phyloP scores from a whole-genome alignment of 2,888 invertebrate species.

The Noctua janthe region DNA sequence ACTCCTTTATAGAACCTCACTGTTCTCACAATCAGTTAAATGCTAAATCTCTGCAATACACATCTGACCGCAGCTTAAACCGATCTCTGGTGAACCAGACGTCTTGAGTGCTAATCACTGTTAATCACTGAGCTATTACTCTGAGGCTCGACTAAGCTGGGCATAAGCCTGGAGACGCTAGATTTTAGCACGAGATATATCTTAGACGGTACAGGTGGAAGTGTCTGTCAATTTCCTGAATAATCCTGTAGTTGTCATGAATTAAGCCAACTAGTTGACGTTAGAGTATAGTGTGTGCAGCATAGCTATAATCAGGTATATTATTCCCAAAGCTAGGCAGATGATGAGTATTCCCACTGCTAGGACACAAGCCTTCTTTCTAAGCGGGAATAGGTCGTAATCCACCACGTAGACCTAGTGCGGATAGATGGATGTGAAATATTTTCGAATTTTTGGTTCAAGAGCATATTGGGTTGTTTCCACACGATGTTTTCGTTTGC shows the following conservation, averaged over 20 bases:
- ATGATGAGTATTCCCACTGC: background rate
- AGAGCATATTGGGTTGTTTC: too few species aligned
- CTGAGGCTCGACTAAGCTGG: background rate
- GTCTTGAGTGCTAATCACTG: conserved; percentile 36
- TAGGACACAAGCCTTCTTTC: background rate
- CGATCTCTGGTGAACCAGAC: conserved; percentile 1
- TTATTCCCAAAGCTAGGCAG: background rate
- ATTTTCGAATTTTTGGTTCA: background rate
- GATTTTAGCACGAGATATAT: conserved; percentile 1
- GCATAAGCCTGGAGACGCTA: background rate
- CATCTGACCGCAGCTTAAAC: conserved; percentile 5
- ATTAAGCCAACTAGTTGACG: background rate
- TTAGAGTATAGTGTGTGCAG: background rate
- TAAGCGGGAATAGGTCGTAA: background rate
- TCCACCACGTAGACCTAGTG: background rate
- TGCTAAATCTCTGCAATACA: background rate
- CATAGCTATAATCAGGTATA: background rate
- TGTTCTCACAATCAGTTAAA: background rate
- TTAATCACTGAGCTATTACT: conserved; percentile 33
- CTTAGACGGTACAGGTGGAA: background rate
- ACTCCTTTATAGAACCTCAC: background rate
- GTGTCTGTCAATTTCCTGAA: background rate
- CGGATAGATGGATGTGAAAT: background rate
- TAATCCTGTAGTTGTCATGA: background rate
- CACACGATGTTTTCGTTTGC: too few species aligned